These are phyloP conservation scores for Silurus glanis DNA, from an alignment of 2,113 vertebrate genomes.

Conservation along the genomic window DNA sequence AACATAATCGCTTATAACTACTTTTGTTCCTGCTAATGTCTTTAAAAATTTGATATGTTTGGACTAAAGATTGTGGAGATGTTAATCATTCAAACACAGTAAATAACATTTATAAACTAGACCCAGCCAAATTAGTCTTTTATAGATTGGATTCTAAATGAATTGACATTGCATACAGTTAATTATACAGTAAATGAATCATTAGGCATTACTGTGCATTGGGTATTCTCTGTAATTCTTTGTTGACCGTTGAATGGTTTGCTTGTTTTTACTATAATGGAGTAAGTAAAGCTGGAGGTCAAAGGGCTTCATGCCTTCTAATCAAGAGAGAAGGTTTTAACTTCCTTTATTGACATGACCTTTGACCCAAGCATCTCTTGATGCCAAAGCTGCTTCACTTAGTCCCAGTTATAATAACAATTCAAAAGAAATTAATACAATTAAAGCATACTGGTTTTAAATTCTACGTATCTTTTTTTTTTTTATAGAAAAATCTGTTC, in stretches of 20 bases:
- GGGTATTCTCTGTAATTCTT: not conserved
- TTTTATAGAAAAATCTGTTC: no score
- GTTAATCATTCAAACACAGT: not conserved
- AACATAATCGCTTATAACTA: not conserved
- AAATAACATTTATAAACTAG: not conserved
- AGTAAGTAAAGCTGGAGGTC: slow-evolving; percentile 18
- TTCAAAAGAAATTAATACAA: not conserved
- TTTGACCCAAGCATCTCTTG: slow-evolving; percentile 7
- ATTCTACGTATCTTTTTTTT: not conserved
- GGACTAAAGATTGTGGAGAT: not conserved
- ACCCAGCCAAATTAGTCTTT: not conserved
- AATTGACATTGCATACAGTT: not conserved
- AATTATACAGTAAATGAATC: not conserved
- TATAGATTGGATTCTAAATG: not conserved
- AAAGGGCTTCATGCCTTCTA: not conserved
- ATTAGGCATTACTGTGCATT: not conserved
- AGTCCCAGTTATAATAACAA: not conserved
- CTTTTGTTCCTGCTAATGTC: not conserved
- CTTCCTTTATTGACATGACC: slow-evolving; percentile 7
- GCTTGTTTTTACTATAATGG: not conserved
- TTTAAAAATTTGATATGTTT: not conserved
- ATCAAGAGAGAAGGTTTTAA: not conserved
- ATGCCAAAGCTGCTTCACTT: not conserved
- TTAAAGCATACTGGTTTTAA: not conserved
- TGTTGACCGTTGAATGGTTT: not conserved